A percentile compares a stretch with the other conserved stretches of the same genome.
phyloP scores from a whole-genome alignment of 2,797 vertebrate genomes.

The Spheniscus humboldti region DNA sequence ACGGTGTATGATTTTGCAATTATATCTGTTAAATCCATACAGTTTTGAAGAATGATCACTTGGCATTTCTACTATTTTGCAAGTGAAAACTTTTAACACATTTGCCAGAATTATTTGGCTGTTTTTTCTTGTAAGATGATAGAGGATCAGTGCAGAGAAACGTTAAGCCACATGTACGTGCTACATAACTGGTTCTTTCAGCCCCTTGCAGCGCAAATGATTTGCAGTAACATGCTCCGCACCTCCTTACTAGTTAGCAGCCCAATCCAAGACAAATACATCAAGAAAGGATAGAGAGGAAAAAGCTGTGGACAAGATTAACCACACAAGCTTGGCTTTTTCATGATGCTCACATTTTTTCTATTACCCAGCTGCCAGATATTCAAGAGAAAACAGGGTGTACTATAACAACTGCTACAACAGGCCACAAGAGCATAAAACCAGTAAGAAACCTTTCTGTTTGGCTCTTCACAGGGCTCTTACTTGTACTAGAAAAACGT shows the following conservation, averaged over 20 bases:
- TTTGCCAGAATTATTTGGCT: not conserved
- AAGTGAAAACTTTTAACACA: not conserved
- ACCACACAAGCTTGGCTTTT: constrained; percentile 1
- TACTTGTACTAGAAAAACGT: constrained; percentile 65
- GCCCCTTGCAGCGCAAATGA: not conserved
- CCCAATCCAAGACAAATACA: constrained; percentile 14
- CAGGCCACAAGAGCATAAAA: constrained; percentile 52
- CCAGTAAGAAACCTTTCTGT: constrained; percentile 66
- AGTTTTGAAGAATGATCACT: not conserved
- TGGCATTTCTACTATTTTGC: not conserved
- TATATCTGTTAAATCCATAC: not conserved
- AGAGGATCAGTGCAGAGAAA: not conserved
- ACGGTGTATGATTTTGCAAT: not conserved
- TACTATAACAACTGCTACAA: constrained; percentile 50
- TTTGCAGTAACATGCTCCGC: not conserved
- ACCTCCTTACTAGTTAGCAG: constrained; percentile 36
- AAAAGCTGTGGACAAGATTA: constrained; percentile 50
- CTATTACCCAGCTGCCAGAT: constrained; percentile 51
- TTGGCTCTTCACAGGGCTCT: constrained; percentile 68
- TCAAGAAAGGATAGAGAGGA: not conserved
- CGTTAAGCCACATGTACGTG: not conserved
- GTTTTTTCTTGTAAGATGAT: not conserved
- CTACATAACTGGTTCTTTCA: constrained; percentile 35
- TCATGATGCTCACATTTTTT: constrained; percentile 27
- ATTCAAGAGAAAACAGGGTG: constrained; percentile 54